These are phyloP conservation scores for Fulmarus glacialis DNA, from an alignment of 2,113 vertebrate species.

Conservation along the genomic window DNA sequence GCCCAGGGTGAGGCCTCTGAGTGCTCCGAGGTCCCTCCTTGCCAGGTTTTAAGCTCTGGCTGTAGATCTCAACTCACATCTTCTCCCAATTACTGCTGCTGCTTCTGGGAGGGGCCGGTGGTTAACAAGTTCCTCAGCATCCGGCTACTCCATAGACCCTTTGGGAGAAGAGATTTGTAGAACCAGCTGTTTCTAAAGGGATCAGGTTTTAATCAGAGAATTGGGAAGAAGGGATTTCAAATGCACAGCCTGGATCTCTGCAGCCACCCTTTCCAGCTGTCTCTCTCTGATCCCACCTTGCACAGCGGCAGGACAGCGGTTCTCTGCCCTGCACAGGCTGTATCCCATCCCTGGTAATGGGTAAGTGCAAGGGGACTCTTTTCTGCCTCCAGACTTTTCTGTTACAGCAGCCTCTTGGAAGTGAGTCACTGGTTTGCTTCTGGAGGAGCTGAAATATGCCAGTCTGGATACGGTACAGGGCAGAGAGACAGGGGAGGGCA, in stretches of 20 bases:
- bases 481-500: not conserved
- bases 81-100: conserved; percentile 33
- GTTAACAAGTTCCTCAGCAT: not conserved
- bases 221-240: not conserved
- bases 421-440: not conserved
- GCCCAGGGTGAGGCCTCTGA: not conserved
- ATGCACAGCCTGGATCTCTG: not conserved
- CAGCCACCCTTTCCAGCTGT: not conserved
- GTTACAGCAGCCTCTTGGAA: not conserved
- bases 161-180: not conserved
- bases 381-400: not conserved
- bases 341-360: not conserved
- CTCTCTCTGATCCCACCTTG: not conserved
- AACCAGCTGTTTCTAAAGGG: not conserved
- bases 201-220: not conserved
- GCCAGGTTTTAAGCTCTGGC: conserved; percentile 36
- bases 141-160: not conserved
- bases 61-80: conserved; percentile 28
- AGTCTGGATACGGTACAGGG: not conserved
- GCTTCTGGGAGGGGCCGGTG: not conserved
- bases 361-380: not conserved
- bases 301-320: fast-evolving
- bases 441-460: not conserved
- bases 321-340: not conserved
- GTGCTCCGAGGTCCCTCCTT: not conserved